phyloP scores from a whole-genome alignment of 30 jellyfish, hydroid and myxozoan genomes.

The Haliclystus octoradiatus region DNA sequence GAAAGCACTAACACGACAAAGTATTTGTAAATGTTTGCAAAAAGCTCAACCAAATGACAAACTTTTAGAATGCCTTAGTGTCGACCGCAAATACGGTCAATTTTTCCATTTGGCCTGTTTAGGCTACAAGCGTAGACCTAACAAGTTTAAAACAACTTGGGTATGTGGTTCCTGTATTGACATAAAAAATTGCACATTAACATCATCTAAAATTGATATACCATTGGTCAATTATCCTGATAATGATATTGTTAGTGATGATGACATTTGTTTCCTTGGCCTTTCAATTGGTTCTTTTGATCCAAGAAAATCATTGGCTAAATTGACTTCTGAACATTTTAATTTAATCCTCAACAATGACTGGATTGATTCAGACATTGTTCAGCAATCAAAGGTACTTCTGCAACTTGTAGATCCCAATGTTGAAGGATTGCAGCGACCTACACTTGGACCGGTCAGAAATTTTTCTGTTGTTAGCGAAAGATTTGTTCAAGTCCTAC shows the following conservation, averaged over 20 bases:
- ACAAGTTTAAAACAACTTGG: constrained; percentile 25
- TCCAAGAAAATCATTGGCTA: constrained; percentile 13
- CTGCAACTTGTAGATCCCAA: constrained; percentile 12
- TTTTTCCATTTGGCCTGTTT: constrained; percentile 34
- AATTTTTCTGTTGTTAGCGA: constrained; percentile 22
- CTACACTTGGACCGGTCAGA: constrained; percentile 22
- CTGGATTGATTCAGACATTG: constrained; percentile 30
- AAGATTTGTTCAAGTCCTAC: constrained; percentile 22
- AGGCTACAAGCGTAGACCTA: constrained; percentile 49
- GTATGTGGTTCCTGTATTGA: constrained; percentile 19
- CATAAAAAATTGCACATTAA: constrained; percentile 18
- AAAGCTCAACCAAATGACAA: constrained; percentile 22
- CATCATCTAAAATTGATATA: constrained; percentile 12
- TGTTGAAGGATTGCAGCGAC: constrained; percentile 29
- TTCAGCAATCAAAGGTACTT: constrained; percentile 6
- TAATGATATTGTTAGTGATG: too few relatives aligned
- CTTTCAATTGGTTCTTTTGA: constrained; percentile 11
- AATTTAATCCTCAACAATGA: constrained; percentile 7
- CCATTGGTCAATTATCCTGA: too few relatives aligned
- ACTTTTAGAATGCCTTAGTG: constrained; percentile 21
- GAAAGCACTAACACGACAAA: constrained; percentile 17
- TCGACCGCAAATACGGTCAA: constrained; percentile 32
- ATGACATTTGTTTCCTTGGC: constrained; percentile 3
- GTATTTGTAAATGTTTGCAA: constrained; percentile 31
- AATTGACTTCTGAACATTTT: constrained; percentile 10